A percentile compares a stretch with the other conserved stretches of the same genome.
phyloP scores from a whole-genome alignment of 2,888 invertebrate species.

The Falcaria lacertinaria region DNA sequence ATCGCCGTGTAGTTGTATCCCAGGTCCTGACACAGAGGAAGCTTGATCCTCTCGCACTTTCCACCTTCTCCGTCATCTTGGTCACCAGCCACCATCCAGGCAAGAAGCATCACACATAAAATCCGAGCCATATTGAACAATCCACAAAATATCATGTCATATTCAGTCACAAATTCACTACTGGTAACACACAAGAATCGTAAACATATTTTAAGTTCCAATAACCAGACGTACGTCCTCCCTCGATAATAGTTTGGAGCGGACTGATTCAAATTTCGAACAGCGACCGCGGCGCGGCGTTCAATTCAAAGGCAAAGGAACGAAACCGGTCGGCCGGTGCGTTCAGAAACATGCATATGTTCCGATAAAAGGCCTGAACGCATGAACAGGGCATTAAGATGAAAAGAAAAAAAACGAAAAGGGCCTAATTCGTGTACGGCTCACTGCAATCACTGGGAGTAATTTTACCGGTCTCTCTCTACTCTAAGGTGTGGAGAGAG shows the following conservation, averaged over 20 bases:
- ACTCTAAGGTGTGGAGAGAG: conserved; percentile 28
- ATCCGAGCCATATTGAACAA: conserved; percentile 60
- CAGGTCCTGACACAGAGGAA: conserved; percentile 89
- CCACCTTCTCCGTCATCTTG: conserved; percentile 69
- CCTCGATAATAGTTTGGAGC: conserved; percentile 32
- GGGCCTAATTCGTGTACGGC: conserved; percentile 75
- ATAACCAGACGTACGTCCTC: conserved; percentile 31
- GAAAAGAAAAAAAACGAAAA: conserved; percentile 60
- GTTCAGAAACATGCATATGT: conserved; percentile 69
- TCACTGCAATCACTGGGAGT: conserved; percentile 74
- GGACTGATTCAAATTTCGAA: conserved; percentile 52
- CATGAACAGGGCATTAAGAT: conserved; percentile 74
- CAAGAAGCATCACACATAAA: conserved; percentile 52
- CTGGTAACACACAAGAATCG: conserved; percentile 50
- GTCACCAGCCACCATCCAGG: conserved; percentile 62
- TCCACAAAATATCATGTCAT: conserved; percentile 50
- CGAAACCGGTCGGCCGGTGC: conserved; percentile 70
- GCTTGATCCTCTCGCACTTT: conserved; percentile 88
- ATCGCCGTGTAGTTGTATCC: conserved; percentile 92
- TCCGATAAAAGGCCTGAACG: conserved; percentile 72
- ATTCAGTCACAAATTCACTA: conserved; percentile 59
- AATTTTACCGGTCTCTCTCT: conserved; percentile 57
- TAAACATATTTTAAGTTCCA: conserved; percentile 45
- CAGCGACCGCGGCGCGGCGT: conserved; percentile 51
- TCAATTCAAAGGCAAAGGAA: conserved; percentile 66